Conservation (phyloP, 2,888 invertebrate genomes). For the Archips xylosteana region DNA sequence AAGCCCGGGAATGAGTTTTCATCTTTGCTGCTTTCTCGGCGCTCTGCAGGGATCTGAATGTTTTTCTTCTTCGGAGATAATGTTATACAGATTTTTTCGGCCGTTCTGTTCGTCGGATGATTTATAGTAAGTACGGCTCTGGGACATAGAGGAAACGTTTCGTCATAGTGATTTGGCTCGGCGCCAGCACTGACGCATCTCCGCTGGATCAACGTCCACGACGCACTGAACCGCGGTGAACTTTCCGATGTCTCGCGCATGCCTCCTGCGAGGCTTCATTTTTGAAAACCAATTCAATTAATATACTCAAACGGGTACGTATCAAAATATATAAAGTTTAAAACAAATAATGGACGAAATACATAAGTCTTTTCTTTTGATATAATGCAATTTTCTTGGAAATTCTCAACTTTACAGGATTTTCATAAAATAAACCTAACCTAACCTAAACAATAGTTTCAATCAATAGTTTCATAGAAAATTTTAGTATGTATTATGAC, state of each 20-base stretch:
- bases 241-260: slow-evolving; percentile 55
- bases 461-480: too few species aligned
- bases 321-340: too few species aligned
- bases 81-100: slow-evolving; percentile 27
- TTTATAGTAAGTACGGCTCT: slow-evolving; percentile 33
- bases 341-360: too few species aligned
- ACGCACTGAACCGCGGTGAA: slow-evolving; percentile 59
- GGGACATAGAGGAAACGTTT: slow-evolving; percentile 52
- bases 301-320: background rate
- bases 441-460: too few species aligned
- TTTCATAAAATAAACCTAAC: too few species aligned
- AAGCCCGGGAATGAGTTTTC: slow-evolving; percentile 61
- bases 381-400: too few species aligned
- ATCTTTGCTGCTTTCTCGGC: slow-evolving; percentile 58
- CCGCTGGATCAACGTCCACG: slow-evolving; percentile 39
- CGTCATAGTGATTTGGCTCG: slow-evolving; percentile 64
- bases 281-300: slow-evolving; percentile 4
- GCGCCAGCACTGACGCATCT: slow-evolving; percentile 59
- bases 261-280: slow-evolving; percentile 8
- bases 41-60: slow-evolving; percentile 41
- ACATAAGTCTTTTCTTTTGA: too few species aligned
- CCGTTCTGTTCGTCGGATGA: slow-evolving; percentile 27
- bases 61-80: slow-evolving; percentile 24
- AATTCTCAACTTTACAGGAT: too few species aligned
- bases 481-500: too few species aligned